Evolutionary conservation across 2,113 vertebrate genomes (phyloP), one percentile per base, ranked within the genome.

Genomic region (Bubo scandiacus): DNA sequence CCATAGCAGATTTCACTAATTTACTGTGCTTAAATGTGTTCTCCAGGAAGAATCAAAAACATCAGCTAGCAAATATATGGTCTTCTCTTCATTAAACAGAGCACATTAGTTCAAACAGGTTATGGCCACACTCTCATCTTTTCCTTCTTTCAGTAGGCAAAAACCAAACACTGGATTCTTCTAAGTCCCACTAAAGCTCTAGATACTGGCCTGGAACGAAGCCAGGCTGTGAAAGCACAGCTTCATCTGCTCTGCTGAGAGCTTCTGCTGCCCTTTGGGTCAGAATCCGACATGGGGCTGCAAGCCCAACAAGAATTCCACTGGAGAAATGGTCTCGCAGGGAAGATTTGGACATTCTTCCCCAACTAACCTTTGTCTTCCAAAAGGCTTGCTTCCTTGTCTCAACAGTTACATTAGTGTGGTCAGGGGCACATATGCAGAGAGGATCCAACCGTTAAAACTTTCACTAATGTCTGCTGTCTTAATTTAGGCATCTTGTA

Each of bases 201-300:
- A 86, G 32, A 81, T 11, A 47, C 70, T 1, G 5, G 34, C 26
- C 42, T 34, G 19, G 45, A 75, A 77, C 0, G 4, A 86, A 45
- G 59, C 4, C 36, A 43, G n/a, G 10, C 21, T 78, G 54, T 29
- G n/a, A 87, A 87, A 58, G 26, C 29, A 42, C 42, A 86, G 38
- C 19, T 68, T 34, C 27, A 65, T 26, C 52, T 51, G 18, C 32
- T 63, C 32, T 43, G 29, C n/a, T 49, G 65, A 61, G 45, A 11
- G 21, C 13, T 91, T 82, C 58, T 86, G 21, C 27, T 4, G 4
- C 14, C 13, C 21, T 74, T 36, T 12, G 9, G 43, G 13, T 51
- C 32, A 59, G 52, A 72, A 45, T 3, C 15, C 1, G 0, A 36
- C 1, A 0, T 3, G 4, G 11, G 6, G 5, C 51, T 91, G 19